A percentile compares a stretch with the other conserved stretches of the same genome.
phyloP scores from a whole-genome alignment of 2,113 vertebrate genomes.

The Myotis yumanensis region DNA sequence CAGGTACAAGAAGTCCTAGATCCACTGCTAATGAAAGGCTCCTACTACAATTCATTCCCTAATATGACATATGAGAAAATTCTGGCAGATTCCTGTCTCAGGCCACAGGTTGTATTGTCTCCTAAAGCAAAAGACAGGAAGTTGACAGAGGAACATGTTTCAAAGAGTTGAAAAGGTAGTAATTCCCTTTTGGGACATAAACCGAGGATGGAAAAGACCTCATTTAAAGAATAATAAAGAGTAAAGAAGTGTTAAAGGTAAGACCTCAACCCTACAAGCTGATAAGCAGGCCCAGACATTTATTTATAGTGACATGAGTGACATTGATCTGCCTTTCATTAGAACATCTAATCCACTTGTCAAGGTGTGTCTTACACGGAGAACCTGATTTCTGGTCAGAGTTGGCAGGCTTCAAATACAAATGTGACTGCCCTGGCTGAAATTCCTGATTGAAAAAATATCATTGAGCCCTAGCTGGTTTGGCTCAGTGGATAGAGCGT shows the following conservation, averaged over 20 bases:
- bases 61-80: slow-evolving; percentile 64
- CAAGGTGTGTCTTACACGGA: slow-evolving; percentile 73
- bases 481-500: no score
- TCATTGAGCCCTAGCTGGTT: no score
- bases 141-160: slow-evolving; percentile 63
- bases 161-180: slow-evolving; percentile 56
- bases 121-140: slow-evolving; percentile 61
- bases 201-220: slow-evolving; percentile 55
- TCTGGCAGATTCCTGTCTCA: slow-evolving; percentile 58
- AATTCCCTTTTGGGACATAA: slow-evolving; percentile 62
- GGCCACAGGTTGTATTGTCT: slow-evolving; percentile 57
- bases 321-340: slow-evolving; percentile 77
- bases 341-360: slow-evolving; percentile 77
- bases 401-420: slow-evolving; percentile 73
- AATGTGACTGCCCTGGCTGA: slow-evolving; percentile 66
- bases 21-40: not conserved
- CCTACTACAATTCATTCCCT: not conserved
- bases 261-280: slow-evolving; percentile 74
- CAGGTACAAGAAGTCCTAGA: not conserved
- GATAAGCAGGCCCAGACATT: slow-evolving; percentile 74
- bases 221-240: slow-evolving; percentile 69
- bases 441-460: slow-evolving; percentile 51
- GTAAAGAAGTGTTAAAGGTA: slow-evolving; percentile 66
- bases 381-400: slow-evolving; percentile 70
- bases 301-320: slow-evolving; percentile 76